Percentiles rank a stretch among this genome's conserved stretches.
These are phyloP conservation scores for Muscidifurax raptorellus DNA, from an alignment of 1,140 invertebrate genomes.

Conservation along the genomic window DNA sequence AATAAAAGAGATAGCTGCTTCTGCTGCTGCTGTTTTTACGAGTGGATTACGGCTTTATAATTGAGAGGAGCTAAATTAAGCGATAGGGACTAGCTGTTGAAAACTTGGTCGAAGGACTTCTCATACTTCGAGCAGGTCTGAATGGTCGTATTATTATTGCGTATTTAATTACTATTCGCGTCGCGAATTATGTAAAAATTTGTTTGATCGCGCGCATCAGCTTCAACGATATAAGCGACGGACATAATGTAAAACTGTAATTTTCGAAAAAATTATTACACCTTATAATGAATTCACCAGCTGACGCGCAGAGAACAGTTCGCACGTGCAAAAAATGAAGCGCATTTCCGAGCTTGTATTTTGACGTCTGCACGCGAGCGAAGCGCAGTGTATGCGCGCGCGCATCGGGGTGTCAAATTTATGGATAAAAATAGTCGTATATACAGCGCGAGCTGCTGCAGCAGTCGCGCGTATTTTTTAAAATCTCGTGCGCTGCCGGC, in stretches of 20 bases:
- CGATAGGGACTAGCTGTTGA: neutral
- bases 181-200: no score
- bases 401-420: conserved; percentile 35
- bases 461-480: conserved; percentile 32
- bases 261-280: neutral
- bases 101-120: neutral
- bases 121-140: no score
- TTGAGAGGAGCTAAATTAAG: conserved; percentile 23
- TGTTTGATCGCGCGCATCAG: neutral
- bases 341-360: conserved; percentile 8
- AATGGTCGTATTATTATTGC: no score
- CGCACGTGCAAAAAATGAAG: conserved; percentile 10
- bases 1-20: conserved; percentile 39
- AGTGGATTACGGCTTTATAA: conserved; percentile 46
- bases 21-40: conserved; percentile 34
- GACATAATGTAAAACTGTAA: no score
- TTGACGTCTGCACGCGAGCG: conserved; percentile 20
- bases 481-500: conserved; percentile 30
- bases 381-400: neutral
- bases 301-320: neutral
- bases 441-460: neutral
- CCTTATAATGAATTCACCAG: neutral
- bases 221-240: neutral
- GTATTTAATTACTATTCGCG: neutral
- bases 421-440: conserved; percentile 46